Percentiles rank a stretch among this genome's conserved stretches.
These are phyloP conservation scores for Varanus komodoensis DNA, from an alignment of 2,113 vertebrate species.

Conservation along the genomic window DNA sequence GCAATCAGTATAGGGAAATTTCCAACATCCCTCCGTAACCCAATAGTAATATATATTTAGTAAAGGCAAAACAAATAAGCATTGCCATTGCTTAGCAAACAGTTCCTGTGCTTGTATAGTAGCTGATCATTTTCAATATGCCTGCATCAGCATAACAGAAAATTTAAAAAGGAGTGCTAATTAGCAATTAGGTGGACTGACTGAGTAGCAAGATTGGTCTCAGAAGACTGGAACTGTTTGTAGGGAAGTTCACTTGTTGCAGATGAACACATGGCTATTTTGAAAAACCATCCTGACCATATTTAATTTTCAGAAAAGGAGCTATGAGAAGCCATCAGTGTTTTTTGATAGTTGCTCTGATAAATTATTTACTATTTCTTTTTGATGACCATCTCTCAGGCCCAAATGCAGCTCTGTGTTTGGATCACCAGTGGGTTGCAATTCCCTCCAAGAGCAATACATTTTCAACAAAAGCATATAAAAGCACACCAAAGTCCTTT, in stretches of 20 bases:
- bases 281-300: neutral
- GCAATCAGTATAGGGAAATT: neutral
- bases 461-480: neutral
- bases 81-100: accelerated
- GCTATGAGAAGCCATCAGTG: neutral
- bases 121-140: neutral
- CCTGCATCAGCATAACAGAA: neutral
- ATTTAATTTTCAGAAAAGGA: neutral
- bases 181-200: neutral
- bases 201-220: constrained; percentile 28
- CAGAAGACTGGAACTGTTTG: constrained; percentile 12
- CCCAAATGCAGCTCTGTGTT: neutral
- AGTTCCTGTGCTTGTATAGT: neutral
- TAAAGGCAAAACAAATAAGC: neutral
- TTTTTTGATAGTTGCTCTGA: neutral
- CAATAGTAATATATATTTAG: neutral
- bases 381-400: neutral
- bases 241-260: neutral
- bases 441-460: neutral
- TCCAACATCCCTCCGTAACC: too few relatives aligned
- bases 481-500: neutral
- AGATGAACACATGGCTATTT: constrained; percentile 4
- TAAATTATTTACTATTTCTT: neutral
- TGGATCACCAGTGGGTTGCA: neutral
- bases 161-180: neutral